These are phyloP conservation scores for Crotalus helleri DNA, from an alignment of 2,113 vertebrate genomes.

Conservation along the genomic window DNA sequence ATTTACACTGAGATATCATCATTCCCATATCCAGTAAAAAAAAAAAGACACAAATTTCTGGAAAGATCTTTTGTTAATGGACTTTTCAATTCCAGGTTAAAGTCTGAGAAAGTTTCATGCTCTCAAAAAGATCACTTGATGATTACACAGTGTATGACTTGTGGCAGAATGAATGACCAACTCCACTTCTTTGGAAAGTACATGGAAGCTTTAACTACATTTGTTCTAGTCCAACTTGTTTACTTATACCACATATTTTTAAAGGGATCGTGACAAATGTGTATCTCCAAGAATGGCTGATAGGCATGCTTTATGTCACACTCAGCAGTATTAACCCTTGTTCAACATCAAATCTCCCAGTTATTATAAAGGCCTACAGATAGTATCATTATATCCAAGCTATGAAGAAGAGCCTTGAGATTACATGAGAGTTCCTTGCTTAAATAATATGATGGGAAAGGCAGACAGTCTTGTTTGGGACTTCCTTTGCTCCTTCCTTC, in stretches of 20 bases:
- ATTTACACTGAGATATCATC: not conserved
- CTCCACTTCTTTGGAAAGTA: not conserved
- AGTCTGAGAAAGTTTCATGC: not conserved
- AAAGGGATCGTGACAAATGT: not conserved
- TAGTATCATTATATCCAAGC: not conserved
- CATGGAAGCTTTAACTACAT: not conserved
- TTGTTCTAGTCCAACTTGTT: not conserved
- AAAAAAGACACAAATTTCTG: not conserved
- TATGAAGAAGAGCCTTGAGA: not conserved
- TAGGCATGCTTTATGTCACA: not conserved
- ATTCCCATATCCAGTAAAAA: not conserved
- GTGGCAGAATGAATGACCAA: not conserved
- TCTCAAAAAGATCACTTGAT: not conserved
- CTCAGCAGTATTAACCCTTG: not conserved
- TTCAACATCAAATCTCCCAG: not conserved
- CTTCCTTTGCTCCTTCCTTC: not conserved
- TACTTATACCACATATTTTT: not conserved
- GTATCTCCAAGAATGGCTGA: not conserved
- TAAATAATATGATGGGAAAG: not conserved
- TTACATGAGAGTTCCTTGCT: not conserved
- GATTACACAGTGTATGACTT: not conserved
- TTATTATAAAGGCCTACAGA: not conserved
- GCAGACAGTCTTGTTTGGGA: not conserved
- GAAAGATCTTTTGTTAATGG: no score
- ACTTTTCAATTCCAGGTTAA: not conserved